Conservation (phyloP, 2,888 invertebrate genomes). For the Eutolmus rufibarbis region DNA sequence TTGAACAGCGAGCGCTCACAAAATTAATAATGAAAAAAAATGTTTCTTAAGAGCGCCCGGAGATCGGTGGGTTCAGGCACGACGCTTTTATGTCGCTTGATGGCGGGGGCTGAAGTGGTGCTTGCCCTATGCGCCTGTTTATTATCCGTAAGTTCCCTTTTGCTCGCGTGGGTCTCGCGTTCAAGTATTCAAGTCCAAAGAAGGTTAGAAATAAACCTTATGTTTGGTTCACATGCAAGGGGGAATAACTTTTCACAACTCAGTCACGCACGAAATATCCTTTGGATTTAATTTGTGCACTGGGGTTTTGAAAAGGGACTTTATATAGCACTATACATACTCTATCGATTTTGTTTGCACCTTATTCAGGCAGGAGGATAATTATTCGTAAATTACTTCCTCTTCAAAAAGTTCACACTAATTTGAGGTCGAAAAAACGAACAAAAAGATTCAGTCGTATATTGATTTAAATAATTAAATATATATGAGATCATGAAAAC, state of each 20-base stretch:
- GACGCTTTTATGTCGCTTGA: neutral
- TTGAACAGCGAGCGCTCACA: neutral
- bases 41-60: neutral
- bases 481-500: too few relatives aligned
- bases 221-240: constrained; percentile 46
- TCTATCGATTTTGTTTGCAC: constrained; percentile 18
- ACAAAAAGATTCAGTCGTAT: neutral
- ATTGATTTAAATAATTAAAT: too few relatives aligned
- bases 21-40: neutral
- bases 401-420: neutral
- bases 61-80: neutral
- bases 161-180: neutral
- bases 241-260: constrained; percentile 36
- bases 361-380: neutral
- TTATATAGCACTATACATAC: neutral
- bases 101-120: constrained; percentile 31
- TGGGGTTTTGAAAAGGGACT: neutral
- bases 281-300: constrained; percentile 41
- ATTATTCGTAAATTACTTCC: neutral
- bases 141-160: neutral
- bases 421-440: neutral
- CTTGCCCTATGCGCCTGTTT: constrained; percentile 37
- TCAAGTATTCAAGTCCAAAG: neutral
- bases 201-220: constrained; percentile 36
- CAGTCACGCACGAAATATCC: constrained; percentile 45